Evolutionary conservation across 2,888 invertebrate genomes (phyloP).

Genomic region (Leptinotarsa rubiginosa): DNA sequence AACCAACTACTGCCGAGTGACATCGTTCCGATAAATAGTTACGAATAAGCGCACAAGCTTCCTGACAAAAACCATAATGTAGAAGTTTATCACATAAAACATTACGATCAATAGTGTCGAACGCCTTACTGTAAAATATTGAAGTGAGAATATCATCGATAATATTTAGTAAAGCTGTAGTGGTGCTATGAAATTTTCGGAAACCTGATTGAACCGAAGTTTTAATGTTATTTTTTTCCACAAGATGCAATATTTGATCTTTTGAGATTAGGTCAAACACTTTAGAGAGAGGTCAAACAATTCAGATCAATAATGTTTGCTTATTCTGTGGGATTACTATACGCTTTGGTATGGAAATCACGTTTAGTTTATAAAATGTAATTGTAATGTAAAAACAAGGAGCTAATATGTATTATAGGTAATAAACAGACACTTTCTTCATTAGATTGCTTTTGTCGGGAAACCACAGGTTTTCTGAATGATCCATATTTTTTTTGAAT

Average conservation of each 20-base stretch:
- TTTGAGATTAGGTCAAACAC: slow-evolving; percentile 6
- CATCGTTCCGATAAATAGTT: too few relatives aligned
- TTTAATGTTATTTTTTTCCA: slow-evolving; percentile 16
- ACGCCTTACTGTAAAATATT: slow-evolving; percentile 14
- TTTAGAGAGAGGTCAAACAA: neutral
- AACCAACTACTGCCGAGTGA: too few relatives aligned
- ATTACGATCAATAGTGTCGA: slow-evolving; percentile 2
- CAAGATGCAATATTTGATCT: slow-evolving; percentile 1
- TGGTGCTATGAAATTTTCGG: slow-evolving; percentile 10
- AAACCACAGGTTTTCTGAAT: too few relatives aligned
- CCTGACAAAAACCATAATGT: too few relatives aligned
- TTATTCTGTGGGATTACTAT: slow-evolving; percentile 1
- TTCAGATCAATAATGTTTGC: neutral
- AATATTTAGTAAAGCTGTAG: neutral
- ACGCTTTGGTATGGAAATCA: slow-evolving; percentile 11
- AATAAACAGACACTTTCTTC: too few relatives aligned
- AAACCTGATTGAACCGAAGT: slow-evolving; percentile 11
- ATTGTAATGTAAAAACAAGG: too few relatives aligned
- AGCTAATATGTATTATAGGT: too few relatives aligned
- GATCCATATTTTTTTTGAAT: too few relatives aligned
- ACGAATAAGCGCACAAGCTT: too few relatives aligned
- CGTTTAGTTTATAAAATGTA: too few relatives aligned
- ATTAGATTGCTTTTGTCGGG: too few relatives aligned
- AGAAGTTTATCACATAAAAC: neutral
- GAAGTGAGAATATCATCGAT: slow-evolving; percentile 8